Conservation (phyloP, 2,888 invertebrate species). For the Sinodicranocentrus sp. region DNA sequence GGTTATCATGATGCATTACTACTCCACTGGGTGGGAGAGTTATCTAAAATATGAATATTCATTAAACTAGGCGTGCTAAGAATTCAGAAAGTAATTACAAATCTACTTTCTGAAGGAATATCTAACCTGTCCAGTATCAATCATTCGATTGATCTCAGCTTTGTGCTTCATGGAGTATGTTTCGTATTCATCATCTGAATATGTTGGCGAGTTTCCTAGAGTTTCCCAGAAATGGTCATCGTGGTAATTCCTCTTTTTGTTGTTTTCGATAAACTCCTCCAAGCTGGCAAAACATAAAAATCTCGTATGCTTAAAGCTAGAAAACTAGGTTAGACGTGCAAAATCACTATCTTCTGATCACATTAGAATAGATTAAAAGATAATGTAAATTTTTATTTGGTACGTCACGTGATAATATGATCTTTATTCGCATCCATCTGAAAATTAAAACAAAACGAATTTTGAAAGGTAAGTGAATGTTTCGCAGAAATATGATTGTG, state of each 20-base stretch:
- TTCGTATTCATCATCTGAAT: constrained; percentile 30
- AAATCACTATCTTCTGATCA: too few relatives aligned
- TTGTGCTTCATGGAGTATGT: not conserved
- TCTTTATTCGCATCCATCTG: constrained; percentile 40
- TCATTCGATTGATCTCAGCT: constrained; percentile 23
- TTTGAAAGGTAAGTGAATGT: not conserved
- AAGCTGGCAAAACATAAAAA: constrained; percentile 31
- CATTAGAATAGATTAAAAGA: not conserved
- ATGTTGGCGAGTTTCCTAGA: not conserved
- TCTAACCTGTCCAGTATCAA: constrained; percentile 50
- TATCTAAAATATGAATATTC: too few relatives aligned
- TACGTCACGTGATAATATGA: constrained; percentile 21
- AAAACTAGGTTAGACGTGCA: too few relatives aligned
- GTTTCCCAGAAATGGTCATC: constrained; percentile 38
- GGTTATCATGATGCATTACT: too few relatives aligned
- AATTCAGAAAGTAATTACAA: too few relatives aligned
- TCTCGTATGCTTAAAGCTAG: too few relatives aligned
- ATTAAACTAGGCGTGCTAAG: too few relatives aligned
- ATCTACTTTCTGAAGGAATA: too few relatives aligned
- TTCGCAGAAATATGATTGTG: constrained; percentile 1
- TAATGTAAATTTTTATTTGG: not conserved
- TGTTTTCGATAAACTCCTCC: constrained; percentile 37
- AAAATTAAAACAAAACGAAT: not conserved
- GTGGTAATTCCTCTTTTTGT: constrained; percentile 21
- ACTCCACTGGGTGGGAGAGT: too few relatives aligned